phyloP scores from a whole-genome alignment of 2,888 invertebrate genomes.

The Oithona nana region DNA sequence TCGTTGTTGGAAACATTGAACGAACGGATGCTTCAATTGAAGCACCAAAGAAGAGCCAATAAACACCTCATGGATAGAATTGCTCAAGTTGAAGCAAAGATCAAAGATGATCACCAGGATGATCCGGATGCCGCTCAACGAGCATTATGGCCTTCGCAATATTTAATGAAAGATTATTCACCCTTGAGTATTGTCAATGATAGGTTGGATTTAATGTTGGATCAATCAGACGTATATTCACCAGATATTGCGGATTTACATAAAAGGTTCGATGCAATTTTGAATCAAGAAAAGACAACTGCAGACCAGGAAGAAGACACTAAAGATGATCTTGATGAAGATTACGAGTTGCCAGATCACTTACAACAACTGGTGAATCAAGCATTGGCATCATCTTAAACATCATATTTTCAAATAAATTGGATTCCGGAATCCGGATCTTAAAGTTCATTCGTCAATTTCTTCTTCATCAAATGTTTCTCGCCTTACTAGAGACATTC shows the following conservation, averaged over 20 bases:
- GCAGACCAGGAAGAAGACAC: too few species aligned
- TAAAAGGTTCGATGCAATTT: background rate
- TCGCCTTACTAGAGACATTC: too few species aligned
- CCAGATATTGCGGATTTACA: constrained; percentile 22
- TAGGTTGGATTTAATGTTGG: constrained; percentile 20
- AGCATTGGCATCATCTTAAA: too few species aligned
- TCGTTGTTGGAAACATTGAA: constrained; percentile 62
- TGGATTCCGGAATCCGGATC: too few species aligned
- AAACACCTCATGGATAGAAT: constrained; percentile 60
- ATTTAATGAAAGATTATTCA: constrained; percentile 42
- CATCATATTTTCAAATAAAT: too few species aligned
- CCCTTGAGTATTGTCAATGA: constrained; percentile 35
- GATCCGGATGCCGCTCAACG: constrained; percentile 36
- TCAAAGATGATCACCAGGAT: constrained; percentile 40
- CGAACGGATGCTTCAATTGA: constrained; percentile 62
- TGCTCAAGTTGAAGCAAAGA: constrained; percentile 55
- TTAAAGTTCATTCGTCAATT: too few species aligned
- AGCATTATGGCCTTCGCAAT: constrained; percentile 41
- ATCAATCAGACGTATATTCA: background rate
- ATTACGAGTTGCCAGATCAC: constrained; percentile 34
- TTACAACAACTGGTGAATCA: constrained; percentile 41
- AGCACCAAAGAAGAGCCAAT: constrained; percentile 69
- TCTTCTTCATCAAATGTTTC: too few species aligned
- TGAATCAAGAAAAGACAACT: constrained; percentile 23
- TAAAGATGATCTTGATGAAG: constrained; percentile 27